Evolutionary conservation across 2,888 invertebrate genomes (phyloP).

Genomic region (Eucriotettix oculatus): DNA sequence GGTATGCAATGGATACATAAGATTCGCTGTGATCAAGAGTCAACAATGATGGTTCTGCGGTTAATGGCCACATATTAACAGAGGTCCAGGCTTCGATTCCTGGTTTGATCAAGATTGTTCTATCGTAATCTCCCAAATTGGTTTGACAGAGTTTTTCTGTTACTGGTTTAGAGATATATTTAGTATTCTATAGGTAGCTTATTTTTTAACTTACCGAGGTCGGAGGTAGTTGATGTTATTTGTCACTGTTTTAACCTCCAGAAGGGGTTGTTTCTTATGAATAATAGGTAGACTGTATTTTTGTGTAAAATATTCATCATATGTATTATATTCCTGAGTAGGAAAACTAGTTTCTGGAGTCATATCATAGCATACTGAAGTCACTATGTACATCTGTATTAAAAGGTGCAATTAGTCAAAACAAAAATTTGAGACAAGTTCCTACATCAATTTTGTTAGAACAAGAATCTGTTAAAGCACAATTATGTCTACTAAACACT

Average conservation of each 20-base stretch:
- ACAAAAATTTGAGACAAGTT: too few species aligned
- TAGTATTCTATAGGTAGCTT: slow-evolving; percentile 10
- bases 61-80: too few species aligned
- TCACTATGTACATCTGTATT: slow-evolving; percentile 44
- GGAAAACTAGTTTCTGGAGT: slow-evolving; percentile 52
- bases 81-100: too few species aligned
- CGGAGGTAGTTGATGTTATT: slow-evolving; percentile 40
- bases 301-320: slow-evolving; percentile 52
- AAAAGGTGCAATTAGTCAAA: background rate
- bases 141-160: background rate
- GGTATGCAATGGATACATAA: too few species aligned
- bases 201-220: slow-evolving; percentile 24
- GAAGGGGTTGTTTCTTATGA: slow-evolving; percentile 52
- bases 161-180: background rate
- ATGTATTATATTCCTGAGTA: slow-evolving; percentile 39
- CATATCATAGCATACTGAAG: slow-evolving; percentile 45
- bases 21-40: too few species aligned
- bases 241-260: slow-evolving; percentile 60
- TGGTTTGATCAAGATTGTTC: too few species aligned
- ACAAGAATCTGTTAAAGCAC: too few species aligned
- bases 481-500: too few species aligned
- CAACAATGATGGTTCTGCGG: too few species aligned
- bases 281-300: slow-evolving; percentile 54
- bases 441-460: too few species aligned
- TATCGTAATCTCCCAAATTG: too few species aligned